A percentile compares a stretch with the other conserved stretches of the same genome.
These are phyloP conservation scores for Hystrix brachyura DNA, from an alignment of 2,113 vertebrate species.

Conservation along the genomic window DNA sequence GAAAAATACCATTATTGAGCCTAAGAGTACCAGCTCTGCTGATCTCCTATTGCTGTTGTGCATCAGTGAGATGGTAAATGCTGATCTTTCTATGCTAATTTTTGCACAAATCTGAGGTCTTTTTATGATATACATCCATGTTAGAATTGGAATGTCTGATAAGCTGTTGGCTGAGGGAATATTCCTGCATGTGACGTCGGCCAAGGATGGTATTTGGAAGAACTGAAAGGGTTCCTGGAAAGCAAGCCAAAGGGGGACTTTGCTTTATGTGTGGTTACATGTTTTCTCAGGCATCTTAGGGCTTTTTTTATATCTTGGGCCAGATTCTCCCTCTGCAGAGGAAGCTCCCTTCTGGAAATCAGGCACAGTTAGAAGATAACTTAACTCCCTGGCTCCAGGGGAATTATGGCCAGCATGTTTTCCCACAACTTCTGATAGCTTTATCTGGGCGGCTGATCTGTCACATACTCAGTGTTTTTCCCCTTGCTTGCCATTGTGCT, in stretches of 20 bases:
- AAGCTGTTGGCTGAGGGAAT: background rate
- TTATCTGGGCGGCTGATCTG: background rate
- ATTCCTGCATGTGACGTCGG: background rate
- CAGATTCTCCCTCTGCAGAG: slow-evolving; percentile 18
- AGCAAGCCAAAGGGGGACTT: background rate
- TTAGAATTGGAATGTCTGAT: slow-evolving; percentile 1
- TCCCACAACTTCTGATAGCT: background rate
- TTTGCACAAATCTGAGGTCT: slow-evolving; percentile 38
- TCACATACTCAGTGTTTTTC: background rate
- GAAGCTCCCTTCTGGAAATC: slow-evolving; percentile 46
- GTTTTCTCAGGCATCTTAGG: slow-evolving; percentile 32
- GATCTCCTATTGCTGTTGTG: background rate
- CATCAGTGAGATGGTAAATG: background rate
- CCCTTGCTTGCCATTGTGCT: background rate
- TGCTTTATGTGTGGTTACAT: background rate
- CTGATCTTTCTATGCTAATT: background rate
- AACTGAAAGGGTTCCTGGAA: background rate
- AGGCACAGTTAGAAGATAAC: slow-evolving; percentile 33
- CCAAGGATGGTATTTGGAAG: background rate
- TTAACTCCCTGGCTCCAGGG: slow-evolving; percentile 57
- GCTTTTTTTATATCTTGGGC: slow-evolving; percentile 34
- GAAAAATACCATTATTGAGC: background rate
- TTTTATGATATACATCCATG: background rate
- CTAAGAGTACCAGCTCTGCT: background rate
- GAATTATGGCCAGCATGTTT: background rate